Conservation (phyloP, 1,140 invertebrate species). For the Aleiodes sp. region DNA sequence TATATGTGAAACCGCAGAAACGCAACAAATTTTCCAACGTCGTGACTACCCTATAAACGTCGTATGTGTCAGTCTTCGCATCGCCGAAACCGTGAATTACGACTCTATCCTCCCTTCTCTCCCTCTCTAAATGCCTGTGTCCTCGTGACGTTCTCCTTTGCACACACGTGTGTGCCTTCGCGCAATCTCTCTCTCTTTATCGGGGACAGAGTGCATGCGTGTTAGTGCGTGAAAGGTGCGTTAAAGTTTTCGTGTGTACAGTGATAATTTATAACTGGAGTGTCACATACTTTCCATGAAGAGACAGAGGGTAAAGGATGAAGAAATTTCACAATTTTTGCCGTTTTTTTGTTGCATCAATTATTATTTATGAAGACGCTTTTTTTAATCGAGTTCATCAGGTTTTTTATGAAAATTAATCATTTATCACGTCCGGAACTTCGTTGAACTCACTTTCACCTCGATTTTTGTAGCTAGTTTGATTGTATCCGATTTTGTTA, state of each 20-base stretch:
- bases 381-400: not conserved
- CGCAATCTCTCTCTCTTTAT: slow-evolving; percentile 29
- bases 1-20: not conserved
- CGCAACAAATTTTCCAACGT: not conserved
- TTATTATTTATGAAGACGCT: not conserved
- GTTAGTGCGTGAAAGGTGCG: slow-evolving; percentile 3
- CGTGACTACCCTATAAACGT: too few relatives aligned
- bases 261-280: not conserved
- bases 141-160: not conserved
- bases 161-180: slow-evolving; percentile 15
- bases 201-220: too few relatives aligned
- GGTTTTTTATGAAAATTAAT: too few relatives aligned
- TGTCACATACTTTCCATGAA: not conserved
- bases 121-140: not conserved
- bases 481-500: too few relatives aligned
- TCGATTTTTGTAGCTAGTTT: too few relatives aligned
- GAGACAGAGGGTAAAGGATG: not conserved
- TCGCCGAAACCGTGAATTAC: not conserved
- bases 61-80: too few relatives aligned
- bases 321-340: not conserved
- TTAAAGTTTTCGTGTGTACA: not conserved
- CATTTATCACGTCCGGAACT: too few relatives aligned
- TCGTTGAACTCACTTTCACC: too few relatives aligned
- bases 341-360: not conserved
- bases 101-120: not conserved